Evolutionary conservation across 2,888 invertebrate species (phyloP).

Genomic region (Cryptophagus acutangulus): DNA sequence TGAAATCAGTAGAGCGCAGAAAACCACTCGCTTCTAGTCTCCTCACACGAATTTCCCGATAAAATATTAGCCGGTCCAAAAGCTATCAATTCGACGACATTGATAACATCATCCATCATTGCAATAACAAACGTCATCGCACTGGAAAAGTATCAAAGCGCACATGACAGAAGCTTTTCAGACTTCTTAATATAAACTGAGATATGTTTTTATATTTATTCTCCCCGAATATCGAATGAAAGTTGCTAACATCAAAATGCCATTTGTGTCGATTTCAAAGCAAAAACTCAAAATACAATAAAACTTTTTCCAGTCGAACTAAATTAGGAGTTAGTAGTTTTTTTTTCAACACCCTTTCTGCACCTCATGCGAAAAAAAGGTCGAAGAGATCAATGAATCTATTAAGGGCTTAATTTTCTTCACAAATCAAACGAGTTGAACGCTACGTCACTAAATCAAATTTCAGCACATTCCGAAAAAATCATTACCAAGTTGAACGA

Average conservation of each 20-base stretch:
- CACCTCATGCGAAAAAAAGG: too few relatives aligned
- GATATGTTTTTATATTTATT: conserved; percentile 1
- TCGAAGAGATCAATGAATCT: too few relatives aligned
- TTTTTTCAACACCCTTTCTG: too few relatives aligned
- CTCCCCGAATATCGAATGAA: conserved; percentile 3
- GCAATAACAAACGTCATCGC: conserved; percentile 27
- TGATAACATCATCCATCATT: conserved; percentile 32
- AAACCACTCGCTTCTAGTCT: conserved; percentile 13
- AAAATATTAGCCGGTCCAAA: conserved; percentile 28
- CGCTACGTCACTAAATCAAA: too few relatives aligned
- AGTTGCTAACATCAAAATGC: conserved; percentile 14
- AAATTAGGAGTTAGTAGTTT: too few relatives aligned
- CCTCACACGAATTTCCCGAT: conserved; percentile 16
- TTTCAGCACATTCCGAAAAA: too few relatives aligned
- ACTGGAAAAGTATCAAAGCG: conserved; percentile 18
- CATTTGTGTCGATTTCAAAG: conserved; percentile 2
- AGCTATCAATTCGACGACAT: conserved; percentile 29
- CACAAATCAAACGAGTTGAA: too few relatives aligned
- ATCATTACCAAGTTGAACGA: too few relatives aligned
- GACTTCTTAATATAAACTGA: conserved; percentile 10
- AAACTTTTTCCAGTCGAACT: too few relatives aligned
- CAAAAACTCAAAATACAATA: too few relatives aligned
- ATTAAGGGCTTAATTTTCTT: too few relatives aligned
- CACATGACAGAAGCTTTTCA: conserved; percentile 18
- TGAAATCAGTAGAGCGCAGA: conserved; percentile 17